These are phyloP conservation scores for Sphecodes monilicornis DNA, from an alignment of 2,888 invertebrate genomes.

Conservation along the genomic window DNA sequence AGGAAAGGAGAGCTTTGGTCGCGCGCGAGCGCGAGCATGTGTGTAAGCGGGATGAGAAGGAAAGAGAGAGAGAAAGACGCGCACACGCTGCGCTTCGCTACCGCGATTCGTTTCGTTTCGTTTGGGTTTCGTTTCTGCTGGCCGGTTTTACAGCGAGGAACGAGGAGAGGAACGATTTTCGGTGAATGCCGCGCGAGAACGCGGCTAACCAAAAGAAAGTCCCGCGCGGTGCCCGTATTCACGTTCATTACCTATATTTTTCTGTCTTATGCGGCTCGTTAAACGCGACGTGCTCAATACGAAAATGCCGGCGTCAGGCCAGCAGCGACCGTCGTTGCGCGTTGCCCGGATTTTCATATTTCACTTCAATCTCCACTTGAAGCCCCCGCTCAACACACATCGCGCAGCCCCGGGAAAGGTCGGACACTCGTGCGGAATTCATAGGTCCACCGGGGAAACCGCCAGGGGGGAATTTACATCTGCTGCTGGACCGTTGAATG, in stretches of 20 bases:
- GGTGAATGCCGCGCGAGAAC: conserved; percentile 45
- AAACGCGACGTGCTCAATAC: conserved; percentile 71
- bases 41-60: neutral
- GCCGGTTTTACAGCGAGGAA: conserved; percentile 31
- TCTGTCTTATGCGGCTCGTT: conserved; percentile 71
- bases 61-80: neutral
- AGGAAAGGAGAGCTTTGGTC: conserved; percentile 27
- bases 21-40: too few relatives aligned
- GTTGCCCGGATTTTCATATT: conserved; percentile 80
- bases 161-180: conserved; percentile 55
- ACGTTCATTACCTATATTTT: conserved; percentile 72
- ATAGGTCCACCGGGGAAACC: conserved; percentile 71
- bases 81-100: neutral
- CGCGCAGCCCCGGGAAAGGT: conserved; percentile 73
- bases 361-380: conserved; percentile 82
- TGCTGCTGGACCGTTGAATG: conserved; percentile 71
- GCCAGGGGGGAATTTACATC: conserved; percentile 77
- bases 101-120: neutral
- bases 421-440: conserved; percentile 81
- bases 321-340: conserved; percentile 27
- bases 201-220: conserved; percentile 44
- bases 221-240: conserved; percentile 54
- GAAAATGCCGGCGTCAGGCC: conserved; percentile 61
- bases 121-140: conserved; percentile 18
- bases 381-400: conserved; percentile 74